Percentiles rank a stretch among this genome's conserved stretches.
Conservation (phyloP, 2,113 vertebrate species). For the Perognathus longimembris region DNA sequence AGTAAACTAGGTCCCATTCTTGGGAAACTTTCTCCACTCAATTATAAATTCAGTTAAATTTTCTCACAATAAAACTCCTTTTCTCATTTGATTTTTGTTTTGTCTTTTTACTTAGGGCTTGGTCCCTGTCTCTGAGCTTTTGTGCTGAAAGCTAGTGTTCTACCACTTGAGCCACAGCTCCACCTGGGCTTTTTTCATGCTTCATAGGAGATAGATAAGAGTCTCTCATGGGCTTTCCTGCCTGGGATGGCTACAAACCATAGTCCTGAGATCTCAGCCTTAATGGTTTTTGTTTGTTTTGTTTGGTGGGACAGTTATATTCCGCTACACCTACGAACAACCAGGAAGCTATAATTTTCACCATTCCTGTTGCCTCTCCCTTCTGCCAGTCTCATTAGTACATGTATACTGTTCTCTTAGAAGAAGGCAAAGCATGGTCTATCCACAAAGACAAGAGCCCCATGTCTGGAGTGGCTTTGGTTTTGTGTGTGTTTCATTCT, state of each 20-base stretch:
- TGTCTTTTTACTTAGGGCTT: too few relatives aligned
- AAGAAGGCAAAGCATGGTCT: background rate
- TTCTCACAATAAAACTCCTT: background rate
- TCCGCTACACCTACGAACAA: background rate
- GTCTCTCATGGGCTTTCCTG: too few relatives aligned
- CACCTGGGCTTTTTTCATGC: too few relatives aligned
- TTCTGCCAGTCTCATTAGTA: background rate
- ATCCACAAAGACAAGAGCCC: background rate
- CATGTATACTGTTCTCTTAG: background rate
- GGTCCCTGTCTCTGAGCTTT: too few relatives aligned
- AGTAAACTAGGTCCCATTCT: background rate
- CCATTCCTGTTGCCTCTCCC: background rate
- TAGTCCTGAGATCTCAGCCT: too few relatives aligned
- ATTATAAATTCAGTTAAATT: background rate
- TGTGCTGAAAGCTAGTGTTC: too few relatives aligned
- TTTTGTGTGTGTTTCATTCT: constrained; percentile 19
- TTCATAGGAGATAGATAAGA: too few relatives aligned
- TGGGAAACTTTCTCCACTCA: background rate
- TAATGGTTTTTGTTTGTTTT: too few relatives aligned
- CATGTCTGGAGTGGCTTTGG: background rate
- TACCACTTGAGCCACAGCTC: too few relatives aligned
- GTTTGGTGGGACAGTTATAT: background rate
- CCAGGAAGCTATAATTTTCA: background rate
- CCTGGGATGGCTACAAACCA: too few relatives aligned
- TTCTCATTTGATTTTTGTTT: background rate